Base-by-base conservation (phyloP, 2,797 vertebrate species). In the Cynopterus sphinx region DNA sequence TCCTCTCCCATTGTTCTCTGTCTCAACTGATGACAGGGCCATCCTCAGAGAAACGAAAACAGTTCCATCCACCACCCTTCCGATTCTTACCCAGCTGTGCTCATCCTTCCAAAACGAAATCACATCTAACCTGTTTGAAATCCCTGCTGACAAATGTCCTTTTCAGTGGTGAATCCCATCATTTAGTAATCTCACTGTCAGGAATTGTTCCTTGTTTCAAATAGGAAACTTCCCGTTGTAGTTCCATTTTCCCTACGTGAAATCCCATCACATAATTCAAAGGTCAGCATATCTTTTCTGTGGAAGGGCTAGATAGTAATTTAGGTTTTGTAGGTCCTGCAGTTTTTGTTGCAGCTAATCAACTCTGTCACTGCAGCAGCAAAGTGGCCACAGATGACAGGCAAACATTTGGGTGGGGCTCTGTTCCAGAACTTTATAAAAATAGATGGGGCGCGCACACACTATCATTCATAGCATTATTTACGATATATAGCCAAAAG, bases 161-260 rank as follows among this genome's bases (percentile, higher is more conserved):
- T 46, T 39, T 74, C 81, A 67, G 26, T 55, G 73, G 28, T 65
- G 78, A 95, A 61, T 91, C 41, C 33, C n/a, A 5, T 63, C 74
- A 26, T 68, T 71, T 3, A 12, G 5, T 86, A 53, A 92, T 75
- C 19, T 59, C n/a, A 9, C 15, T 78, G 19, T 87, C 85, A 63
- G 67, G 87, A 93, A 46, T 51, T 65, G 41, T 83, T 88, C 6
- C 46, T 65, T 89, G 10, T 91, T 89, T 46, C 36, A 6, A 43
- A 13, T 51, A 79, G 39, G 57, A 57, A 63, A 49, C 59, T 65
- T 70, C 46, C 31, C 9, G 7, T 43, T 63, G 1, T 1, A 31
- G 28, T 59, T 87, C 68, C 89, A 65, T 91, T 51, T 53, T 95
- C 55, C 82, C 41, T 84, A 78, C 67, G 24, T 82, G 79, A 95